These are phyloP conservation scores for Cephus pulcher DNA, from an alignment of 2,888 invertebrate genomes.

Conservation along the genomic window DNA sequence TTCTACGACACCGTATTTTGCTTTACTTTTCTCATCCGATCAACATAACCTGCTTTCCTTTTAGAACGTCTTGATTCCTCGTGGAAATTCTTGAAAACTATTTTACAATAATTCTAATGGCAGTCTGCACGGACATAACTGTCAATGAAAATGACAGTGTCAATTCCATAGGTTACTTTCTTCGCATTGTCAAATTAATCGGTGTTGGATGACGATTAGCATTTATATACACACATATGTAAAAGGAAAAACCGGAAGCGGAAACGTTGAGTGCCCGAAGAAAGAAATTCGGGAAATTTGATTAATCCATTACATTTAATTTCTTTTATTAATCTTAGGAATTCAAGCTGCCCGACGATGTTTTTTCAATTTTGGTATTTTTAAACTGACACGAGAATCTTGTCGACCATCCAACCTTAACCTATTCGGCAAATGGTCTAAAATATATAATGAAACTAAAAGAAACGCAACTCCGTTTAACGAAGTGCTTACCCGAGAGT, in stretches of 20 bases:
- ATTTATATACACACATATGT: not conserved
- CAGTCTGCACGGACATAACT: slow-evolving; percentile 43
- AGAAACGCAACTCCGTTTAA: slow-evolving; percentile 2
- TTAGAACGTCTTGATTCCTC: not conserved
- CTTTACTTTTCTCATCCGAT: not conserved
- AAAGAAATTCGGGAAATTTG: not conserved
- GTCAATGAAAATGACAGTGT: slow-evolving; percentile 30
- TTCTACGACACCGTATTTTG: not conserved
- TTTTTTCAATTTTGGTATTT: not conserved
- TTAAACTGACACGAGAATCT: not conserved
- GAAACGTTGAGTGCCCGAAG: not conserved
- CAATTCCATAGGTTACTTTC: slow-evolving; percentile 30
- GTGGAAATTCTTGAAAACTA: not conserved
- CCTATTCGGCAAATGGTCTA: no score
- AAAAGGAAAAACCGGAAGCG: not conserved
- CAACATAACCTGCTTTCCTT: not conserved
- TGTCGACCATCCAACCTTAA: not conserved
- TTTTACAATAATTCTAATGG: slow-evolving; percentile 36
- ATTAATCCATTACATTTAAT: not conserved
- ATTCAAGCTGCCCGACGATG: slow-evolving; percentile 47
- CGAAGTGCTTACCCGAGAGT: not conserved
- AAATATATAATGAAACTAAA: not conserved
- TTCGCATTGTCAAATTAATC: not conserved
- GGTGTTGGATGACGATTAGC: no score
- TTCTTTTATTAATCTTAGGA: slow-evolving; percentile 23